A percentile compares a stretch with the other conserved stretches of the same genome.
Evolutionary conservation across 1,140 invertebrate species (phyloP).

Genomic region (Platorchestia sp.): DNA sequence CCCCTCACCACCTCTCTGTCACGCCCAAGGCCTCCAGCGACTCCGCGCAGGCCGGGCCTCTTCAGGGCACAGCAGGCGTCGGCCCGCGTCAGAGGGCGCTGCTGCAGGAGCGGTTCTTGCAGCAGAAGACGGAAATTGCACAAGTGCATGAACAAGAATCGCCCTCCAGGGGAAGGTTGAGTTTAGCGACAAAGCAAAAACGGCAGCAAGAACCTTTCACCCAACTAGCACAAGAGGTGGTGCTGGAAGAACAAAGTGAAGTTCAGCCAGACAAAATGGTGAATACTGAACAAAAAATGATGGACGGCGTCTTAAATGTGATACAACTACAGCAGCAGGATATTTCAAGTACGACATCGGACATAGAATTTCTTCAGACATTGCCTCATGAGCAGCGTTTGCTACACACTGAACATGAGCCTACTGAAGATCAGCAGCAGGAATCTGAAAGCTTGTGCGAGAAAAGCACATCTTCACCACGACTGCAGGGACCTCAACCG

Average conservation of each 20-base stretch:
- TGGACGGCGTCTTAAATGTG: not conserved
- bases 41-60: not conserved
- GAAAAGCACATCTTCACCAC: not conserved
- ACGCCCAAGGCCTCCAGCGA: slow-evolving; percentile 11
- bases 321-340: not conserved
- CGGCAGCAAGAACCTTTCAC: not conserved
- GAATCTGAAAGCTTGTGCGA: not conserved
- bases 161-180: not conserved
- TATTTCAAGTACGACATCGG: not conserved
- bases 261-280: not conserved
- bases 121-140: not conserved
- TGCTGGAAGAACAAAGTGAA: not conserved
- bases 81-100: not conserved
- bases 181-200: not conserved
- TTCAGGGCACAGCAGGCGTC: not conserved
- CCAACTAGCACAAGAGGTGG: not conserved
- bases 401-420: not conserved
- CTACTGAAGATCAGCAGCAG: not conserved
- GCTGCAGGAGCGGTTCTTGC: not conserved
- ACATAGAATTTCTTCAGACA: not conserved
- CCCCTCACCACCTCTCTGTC: not conserved
- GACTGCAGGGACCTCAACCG: not conserved
- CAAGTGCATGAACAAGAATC: not conserved
- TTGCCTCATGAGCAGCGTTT: not conserved
- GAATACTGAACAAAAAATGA: not conserved